Evolutionary conservation across 2,113 vertebrate genomes (phyloP).

Genomic region (Oplegnathus fasciatus): DNA sequence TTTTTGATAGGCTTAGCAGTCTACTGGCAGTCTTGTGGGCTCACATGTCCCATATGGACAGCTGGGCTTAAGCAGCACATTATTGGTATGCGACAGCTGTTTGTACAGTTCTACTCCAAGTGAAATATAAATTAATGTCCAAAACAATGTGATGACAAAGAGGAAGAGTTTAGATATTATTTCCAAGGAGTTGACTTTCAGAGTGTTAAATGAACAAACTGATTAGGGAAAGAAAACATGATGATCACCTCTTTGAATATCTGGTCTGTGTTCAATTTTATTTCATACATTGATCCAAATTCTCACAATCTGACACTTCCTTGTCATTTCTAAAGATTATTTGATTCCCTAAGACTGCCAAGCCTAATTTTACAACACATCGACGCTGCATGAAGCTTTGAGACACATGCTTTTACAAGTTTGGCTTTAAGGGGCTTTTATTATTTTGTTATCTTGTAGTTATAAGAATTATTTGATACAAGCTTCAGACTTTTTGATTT

Average conservation of each 20-base stretch:
- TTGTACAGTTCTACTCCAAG: background rate
- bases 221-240: background rate
- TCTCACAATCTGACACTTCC: constrained; percentile 1
- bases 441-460: constrained; percentile 59
- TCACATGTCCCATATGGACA: constrained; percentile 28
- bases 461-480: constrained; percentile 50
- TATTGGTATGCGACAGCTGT: background rate
- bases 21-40: constrained; percentile 75
- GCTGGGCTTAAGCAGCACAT: constrained; percentile 6
- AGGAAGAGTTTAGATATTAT: background rate
- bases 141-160: background rate
- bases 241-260: constrained; percentile 12
- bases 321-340: constrained; percentile 28
- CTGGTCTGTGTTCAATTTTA: constrained; percentile 30
- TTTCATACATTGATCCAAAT: constrained; percentile 32
- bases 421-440: constrained; percentile 66
- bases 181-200: background rate
- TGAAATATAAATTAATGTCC: background rate
- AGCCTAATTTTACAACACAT: constrained; percentile 82
- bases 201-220: background rate
- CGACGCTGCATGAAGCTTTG: constrained; percentile 88
- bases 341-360: constrained; percentile 88
- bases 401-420: constrained; percentile 82
- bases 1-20: constrained; percentile 93
- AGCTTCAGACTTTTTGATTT: constrained; percentile 40